These are phyloP conservation scores for Silurus aristotelis DNA, from an alignment of 2,797 vertebrate species.

Conservation along the genomic window DNA sequence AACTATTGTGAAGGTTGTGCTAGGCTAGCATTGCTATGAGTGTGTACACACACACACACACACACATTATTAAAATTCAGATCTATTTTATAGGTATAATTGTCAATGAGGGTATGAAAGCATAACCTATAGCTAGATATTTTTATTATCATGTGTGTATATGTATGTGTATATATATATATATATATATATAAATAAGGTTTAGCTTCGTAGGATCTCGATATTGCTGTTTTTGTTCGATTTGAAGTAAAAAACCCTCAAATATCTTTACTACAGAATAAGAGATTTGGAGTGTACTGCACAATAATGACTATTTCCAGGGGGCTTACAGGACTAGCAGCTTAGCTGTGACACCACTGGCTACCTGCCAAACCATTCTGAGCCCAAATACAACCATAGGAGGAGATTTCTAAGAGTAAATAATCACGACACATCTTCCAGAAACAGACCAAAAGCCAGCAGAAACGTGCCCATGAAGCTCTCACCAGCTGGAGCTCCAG, in stretches of 20 bases:
- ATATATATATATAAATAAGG: no score
- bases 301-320: conserved; percentile 22
- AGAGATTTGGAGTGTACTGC: not conserved
- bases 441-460: not conserved
- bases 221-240: no score
- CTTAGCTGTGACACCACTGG: conserved; percentile 45
- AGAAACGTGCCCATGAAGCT: not conserved
- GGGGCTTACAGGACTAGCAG: conserved; percentile 49
- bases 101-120: no score
- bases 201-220: no score
- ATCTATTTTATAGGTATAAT: no score
- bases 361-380: conserved; percentile 19
- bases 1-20: conserved; percentile 27
- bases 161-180: no score
- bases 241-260: not conserved
- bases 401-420: conserved; percentile 1
- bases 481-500: conserved; percentile 23
- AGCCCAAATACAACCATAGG: conserved; percentile 39
- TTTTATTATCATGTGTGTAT: no score
- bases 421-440: not conserved
- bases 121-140: no score
- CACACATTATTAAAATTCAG: not conserved
- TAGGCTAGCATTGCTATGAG: conserved; percentile 11
- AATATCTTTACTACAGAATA: not conserved
- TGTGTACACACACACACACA: not conserved